Conservation (phyloP, 2,797 vertebrate species). For the Alouatta caraya region DNA sequence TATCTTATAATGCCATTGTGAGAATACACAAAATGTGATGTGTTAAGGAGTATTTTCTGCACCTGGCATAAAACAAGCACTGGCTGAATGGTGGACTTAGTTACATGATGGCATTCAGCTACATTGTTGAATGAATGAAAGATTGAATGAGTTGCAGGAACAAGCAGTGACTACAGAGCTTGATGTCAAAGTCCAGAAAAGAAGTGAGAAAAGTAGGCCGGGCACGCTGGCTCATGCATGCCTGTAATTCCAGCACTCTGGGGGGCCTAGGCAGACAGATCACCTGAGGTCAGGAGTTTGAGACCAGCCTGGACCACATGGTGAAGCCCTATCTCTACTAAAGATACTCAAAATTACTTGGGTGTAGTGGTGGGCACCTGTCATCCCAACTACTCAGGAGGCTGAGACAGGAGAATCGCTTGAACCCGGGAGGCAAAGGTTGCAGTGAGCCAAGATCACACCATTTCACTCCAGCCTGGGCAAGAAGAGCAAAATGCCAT, state of each 20-base stretch:
- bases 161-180: neutral
- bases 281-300: no score
- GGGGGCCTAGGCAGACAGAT: no score
- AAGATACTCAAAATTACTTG: no score
- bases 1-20: neutral
- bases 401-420: no score
- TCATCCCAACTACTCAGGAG: no score
- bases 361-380: no score
- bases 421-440: accelerated
- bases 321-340: no score
- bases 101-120: neutral
- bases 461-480: no score
- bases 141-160: neutral
- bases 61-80: neutral
- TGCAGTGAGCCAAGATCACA: no score
- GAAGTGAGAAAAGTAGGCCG: neutral
- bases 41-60: neutral
- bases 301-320: no score
- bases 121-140: neutral
- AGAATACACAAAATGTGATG: neutral
- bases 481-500: no score
- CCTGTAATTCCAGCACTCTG: no score
- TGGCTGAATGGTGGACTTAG: neutral
- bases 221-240: neutral
- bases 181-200: neutral